These are phyloP conservation scores for Brachypteracias leptosomus DNA, from an alignment of 2,113 vertebrate species.

Conservation along the genomic window DNA sequence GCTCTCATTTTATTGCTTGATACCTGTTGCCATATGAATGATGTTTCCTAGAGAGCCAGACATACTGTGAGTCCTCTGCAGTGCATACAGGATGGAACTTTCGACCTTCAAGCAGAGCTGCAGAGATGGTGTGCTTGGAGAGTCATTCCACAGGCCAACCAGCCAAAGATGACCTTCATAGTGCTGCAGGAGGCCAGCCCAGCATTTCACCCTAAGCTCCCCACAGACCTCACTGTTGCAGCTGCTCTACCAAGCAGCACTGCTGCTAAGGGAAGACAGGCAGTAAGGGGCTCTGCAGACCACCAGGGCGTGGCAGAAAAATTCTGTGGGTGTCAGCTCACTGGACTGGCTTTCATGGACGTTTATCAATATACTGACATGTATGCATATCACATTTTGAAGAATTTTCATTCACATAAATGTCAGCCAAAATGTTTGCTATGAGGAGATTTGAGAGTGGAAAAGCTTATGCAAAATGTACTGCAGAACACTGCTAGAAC, in stretches of 20 bases:
- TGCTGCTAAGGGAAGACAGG: background rate
- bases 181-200: background rate
- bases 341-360: background rate
- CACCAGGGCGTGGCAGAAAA: background rate
- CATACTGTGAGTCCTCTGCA: rapidly evolving
- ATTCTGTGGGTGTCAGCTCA: background rate
- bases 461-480: rapidly evolving
- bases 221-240: background rate
- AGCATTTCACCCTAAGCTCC: background rate
- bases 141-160: background rate
- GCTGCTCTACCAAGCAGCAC: background rate
- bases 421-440: background rate
- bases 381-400: background rate
- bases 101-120: background rate
- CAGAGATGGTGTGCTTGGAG: rapidly evolving
- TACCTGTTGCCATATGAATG: background rate
- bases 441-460: background rate
- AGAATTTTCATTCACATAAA: background rate
- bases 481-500: background rate
- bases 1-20: background rate
- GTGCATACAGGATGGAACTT: background rate
- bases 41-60: background rate
- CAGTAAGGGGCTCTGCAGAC: no score
- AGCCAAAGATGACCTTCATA: background rate
- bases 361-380: no score